Conservation (phyloP, 2,888 invertebrate species). For the Amphipyra berbera region DNA sequence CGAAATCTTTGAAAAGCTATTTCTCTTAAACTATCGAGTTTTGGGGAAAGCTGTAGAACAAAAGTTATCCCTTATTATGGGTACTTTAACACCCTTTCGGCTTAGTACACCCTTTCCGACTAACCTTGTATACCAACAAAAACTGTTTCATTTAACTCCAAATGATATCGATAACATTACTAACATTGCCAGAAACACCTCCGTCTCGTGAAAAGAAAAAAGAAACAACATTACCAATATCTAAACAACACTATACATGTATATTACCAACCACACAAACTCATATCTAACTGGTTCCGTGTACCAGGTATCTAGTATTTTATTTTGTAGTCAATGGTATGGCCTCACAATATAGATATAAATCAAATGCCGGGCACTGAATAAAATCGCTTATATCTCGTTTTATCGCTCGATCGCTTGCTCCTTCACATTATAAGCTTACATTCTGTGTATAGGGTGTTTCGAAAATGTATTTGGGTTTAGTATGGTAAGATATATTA, state of each 20-base stretch:
- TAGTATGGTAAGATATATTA: neutral
- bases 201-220: neutral
- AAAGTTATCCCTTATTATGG: too few species aligned
- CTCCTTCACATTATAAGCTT: conserved; percentile 76
- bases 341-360: conserved; percentile 85
- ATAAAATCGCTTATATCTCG: conserved; percentile 84
- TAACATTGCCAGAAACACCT: too few species aligned
- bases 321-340: conserved; percentile 58
- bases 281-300: conserved; percentile 49
- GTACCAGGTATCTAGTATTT: conserved; percentile 32
- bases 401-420: conserved; percentile 77
- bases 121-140: too few species aligned
- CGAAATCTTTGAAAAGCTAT: too few species aligned
- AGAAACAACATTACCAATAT: neutral
- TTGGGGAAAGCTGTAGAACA: too few species aligned
- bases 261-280: conserved; percentile 17
- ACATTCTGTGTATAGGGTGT: conserved; percentile 62
- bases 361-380: conserved; percentile 81
- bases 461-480: conserved; percentile 1
- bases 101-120: too few species aligned
- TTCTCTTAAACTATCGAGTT: too few species aligned
- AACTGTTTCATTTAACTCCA: too few species aligned
- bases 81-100: too few species aligned
- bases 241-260: neutral
- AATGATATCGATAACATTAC: too few species aligned